Evolutionary conservation across 1,140 invertebrate species (phyloP), one percentile per base, ranked within the genome.

Genomic region (Adoxophyes honmai): DNA sequence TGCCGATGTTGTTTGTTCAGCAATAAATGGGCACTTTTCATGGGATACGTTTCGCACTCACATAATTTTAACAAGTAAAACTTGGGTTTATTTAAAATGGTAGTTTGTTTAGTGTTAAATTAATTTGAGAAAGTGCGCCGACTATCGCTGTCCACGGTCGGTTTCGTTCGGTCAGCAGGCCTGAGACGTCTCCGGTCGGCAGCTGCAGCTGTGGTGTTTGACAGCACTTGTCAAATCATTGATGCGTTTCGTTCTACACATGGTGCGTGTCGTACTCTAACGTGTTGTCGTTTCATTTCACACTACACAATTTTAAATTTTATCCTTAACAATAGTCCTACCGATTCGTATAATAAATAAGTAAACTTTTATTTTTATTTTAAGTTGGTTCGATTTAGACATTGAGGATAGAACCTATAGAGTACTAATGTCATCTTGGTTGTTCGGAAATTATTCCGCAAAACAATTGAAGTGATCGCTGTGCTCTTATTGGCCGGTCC

Each of bases 11-110:
- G 55, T 57, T 59, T 59, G 35, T 57, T 55, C 15, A 60, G 34
- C 54, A 64, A 18, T 44, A 64, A 21, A 54, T 44, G 55, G 21
- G 56, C 42, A 52, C 44, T 60, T 64, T 48, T 64, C 64, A 62
- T 63, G 38, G n/a, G 55, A 61, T 59, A 28, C 36, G 10, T 4
- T 34, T 11, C 36, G 0, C 15, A 48, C 10, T 59, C 60, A 67
- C 68, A 64, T 65, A 15, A 13, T 57, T 56, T 39, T 33, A 28
- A 21, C 21, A 11, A 11, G 11, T n/a, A 5, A 11, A 11, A 11
- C n/a, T 10, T 1, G 18, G 39, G n/a, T 48, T 48, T 48, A 48
- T 8, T 48, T 48, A 0, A 48, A 21, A 7, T 28, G 28, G 21
- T 48, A 5, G 0, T 28, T 48, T 21, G 21, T 48, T 21, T 28